These are phyloP conservation scores for Triops longicaudatus DNA, from an alignment of 1,140 invertebrate genomes.

Conservation along the genomic window DNA sequence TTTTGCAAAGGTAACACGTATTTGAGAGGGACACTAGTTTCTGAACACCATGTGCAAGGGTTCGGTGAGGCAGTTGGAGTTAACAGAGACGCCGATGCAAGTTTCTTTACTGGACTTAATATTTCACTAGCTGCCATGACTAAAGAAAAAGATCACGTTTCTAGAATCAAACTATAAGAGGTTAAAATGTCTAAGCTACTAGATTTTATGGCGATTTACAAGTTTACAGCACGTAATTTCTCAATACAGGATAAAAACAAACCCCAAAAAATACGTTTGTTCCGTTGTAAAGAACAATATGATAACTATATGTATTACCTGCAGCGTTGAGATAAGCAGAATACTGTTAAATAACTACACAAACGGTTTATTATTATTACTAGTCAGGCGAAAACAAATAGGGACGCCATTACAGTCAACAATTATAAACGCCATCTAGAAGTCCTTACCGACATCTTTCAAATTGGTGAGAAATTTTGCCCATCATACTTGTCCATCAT, in stretches of 20 bases:
- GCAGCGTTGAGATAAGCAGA: background rate
- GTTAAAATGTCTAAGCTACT: too few species aligned
- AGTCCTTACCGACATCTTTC: too few species aligned
- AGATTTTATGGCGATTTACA: too few species aligned
- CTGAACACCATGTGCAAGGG: constrained; percentile 72
- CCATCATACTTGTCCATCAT: too few species aligned
- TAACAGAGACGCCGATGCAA: background rate
- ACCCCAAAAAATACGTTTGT: too few species aligned
- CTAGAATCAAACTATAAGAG: too few species aligned
- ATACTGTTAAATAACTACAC: background rate
- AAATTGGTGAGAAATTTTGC: too few species aligned
- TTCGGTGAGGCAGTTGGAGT: background rate
- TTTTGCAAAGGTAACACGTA: constrained; percentile 77
- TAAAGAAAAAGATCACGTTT: background rate
- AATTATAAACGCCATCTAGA: background rate
- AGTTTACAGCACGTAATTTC: too few species aligned
- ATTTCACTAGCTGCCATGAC: background rate
- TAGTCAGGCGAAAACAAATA: background rate
- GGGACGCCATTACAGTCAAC: constrained; percentile 4
- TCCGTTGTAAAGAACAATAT: too few species aligned
- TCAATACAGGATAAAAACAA: too few species aligned
- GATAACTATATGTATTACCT: too few species aligned
- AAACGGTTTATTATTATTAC: background rate
- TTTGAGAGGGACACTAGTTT: constrained; percentile 67
- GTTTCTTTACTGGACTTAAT: constrained; percentile 25